A percentile compares a stretch with the other conserved stretches of the same genome.
Evolutionary conservation across 1,140 invertebrate genomes (phyloP).

Genomic region (Drosophila oshimai): DNA sequence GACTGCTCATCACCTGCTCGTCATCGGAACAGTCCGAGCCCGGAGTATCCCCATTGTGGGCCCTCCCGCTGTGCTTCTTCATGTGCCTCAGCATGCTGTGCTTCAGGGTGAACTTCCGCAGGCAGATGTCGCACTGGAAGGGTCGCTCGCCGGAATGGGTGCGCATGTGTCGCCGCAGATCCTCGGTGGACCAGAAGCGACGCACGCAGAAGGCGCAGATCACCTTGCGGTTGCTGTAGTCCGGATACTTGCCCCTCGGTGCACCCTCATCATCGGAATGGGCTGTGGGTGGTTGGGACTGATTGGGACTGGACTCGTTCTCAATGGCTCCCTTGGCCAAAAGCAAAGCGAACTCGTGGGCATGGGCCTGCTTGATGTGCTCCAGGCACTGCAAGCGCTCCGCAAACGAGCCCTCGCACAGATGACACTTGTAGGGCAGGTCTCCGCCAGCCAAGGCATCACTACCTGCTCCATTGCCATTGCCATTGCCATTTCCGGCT

Average conservation of each 20-base stretch:
- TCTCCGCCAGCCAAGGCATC: conserved; percentile 83
- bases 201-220: conserved; percentile 96
- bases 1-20: conserved; percentile 67
- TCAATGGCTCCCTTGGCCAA: conserved; percentile 92
- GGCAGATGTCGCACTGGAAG: conserved; percentile 89
- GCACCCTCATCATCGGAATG: conserved; percentile 68
- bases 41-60: conserved; percentile 65
- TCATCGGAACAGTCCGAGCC: conserved; percentile 83
- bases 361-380: conserved; percentile 90
- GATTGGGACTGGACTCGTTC: conserved; percentile 80
- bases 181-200: conserved; percentile 96
- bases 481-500: neutral
- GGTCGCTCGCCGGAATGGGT: conserved; percentile 92
- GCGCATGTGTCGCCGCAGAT: conserved; percentile 95
- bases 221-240: conserved; percentile 94
- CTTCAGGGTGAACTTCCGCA: conserved; percentile 93
- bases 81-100: conserved; percentile 96
- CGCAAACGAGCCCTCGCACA: conserved; percentile 93
- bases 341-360: conserved; percentile 88
- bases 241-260: conserved; percentile 87
- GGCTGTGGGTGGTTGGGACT: conserved; percentile 43
- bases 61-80: conserved; percentile 89
- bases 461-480: neutral
- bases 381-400: conserved; percentile 90
- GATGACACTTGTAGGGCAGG: conserved; percentile 95